Evolutionary conservation across 35 echinoderm and acorn worm species (phyloP), one percentile per base, ranked within the genome.

Genomic region (Strongylocentrotus purpuratus): DNA sequence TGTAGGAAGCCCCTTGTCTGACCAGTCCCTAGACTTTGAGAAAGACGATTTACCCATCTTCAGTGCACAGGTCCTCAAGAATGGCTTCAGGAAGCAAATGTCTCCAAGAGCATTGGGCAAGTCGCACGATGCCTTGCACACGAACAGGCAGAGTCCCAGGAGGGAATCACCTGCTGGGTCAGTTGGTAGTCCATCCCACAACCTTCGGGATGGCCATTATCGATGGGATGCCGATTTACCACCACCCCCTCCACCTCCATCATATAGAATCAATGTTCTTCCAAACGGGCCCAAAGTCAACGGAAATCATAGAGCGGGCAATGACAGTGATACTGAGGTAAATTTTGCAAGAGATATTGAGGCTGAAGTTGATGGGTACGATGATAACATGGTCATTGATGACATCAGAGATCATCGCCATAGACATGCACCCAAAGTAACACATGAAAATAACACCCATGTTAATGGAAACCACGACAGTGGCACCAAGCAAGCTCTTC

Each of bases 31-130:
- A 52, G 91, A 93, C 48, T 93, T 93, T 93, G 91, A 93, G 48
- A 93, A 93, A 31, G 91, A 93, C 41, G 91, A 93, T 58, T 18
- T 93, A n/a, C 91, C 91, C 45, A 93, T 93, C 91, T 93, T 93
- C 31, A 93, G 91, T 93, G 91, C 91, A n/a, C 91, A 93, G 13
- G 48, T 93, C 2, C 48, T 93, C 5, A 93, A 93, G 91, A 93
- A 93, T 58, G 91, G 91, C 48, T 93, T 52, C 91, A 48, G 91
- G 48, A 93, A 58, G 48, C 46, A 47, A 31, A 58, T 45, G n/a
- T 58, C 91, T 93, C 91, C 91, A 20, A 93, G 91, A 58, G 46
- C 48, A n/a, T 12, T 58, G 22, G 91, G n/a, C 32, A 93, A 31
- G n/a, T 46, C 45, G 33, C 87, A 89, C 33, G 87, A 89, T 89